Evolutionary conservation across 2,113 vertebrate genomes (phyloP), one percentile per base, ranked within the genome.

Genomic region (Chlamydotis undulata): DNA sequence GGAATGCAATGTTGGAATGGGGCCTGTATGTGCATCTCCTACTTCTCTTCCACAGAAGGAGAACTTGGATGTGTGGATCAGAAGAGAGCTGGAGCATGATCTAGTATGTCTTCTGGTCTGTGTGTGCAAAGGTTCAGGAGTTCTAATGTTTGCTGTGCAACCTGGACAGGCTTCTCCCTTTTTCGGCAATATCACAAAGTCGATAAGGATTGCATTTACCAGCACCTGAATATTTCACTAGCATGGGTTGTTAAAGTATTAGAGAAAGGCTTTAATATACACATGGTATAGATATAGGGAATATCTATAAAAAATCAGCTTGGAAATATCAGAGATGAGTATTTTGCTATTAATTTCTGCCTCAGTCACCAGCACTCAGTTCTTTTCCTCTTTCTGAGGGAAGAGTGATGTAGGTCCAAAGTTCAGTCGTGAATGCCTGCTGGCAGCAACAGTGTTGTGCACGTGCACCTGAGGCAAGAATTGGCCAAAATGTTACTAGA

Each of bases 341-440:
- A 15, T 83, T 86, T 61, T 60, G 26, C 26, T 45, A 9, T 50
- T 71, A 33, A n/a, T 85, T 90, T 88, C 35, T 65, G 63, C 7
- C 12, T 70, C 63, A 45, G 14, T 57, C 21, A 24, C 17, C 19
- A 50, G n/a, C n/a, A 53, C 65, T 83, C 21, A 69, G 29, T 26
- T 53, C 14, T 56, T 92, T 86, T 85, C 8, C 8, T 28, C 19
- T 47, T 76, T 76, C 16, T 47, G 31, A 65, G 35, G 4, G 4
- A 68, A 43, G 28, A 6, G 13, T 28, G 24, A 6, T 25, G 13
- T 24, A 39, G 16, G 16, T 53, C 50, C 45, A 25, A 59, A 74
- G 25, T 55, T 79, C 39, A 53, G 23, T 41, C 0, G 0, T 1
- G 2, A 43, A 29, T 19, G 41, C 53, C 75, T 56, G n/a, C 33